Evolutionary conservation across 2,888 invertebrate genomes (phyloP), one percentile per base, ranked within the genome.

Genomic region (Lapara coniferarum): DNA sequence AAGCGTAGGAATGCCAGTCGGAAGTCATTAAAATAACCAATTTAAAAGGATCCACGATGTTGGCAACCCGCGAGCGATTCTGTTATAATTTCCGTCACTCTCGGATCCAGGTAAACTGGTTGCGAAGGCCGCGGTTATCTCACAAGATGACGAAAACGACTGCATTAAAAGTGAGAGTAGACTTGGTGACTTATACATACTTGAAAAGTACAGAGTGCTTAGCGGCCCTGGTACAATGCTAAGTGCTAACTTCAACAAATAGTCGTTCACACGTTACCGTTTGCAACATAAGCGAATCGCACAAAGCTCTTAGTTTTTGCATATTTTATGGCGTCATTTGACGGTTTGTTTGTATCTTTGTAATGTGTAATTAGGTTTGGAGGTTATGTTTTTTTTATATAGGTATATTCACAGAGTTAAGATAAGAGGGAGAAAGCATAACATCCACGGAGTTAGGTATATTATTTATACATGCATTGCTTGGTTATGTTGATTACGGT

Each of bases 121-220:
- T 71, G 69, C 69, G 71, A 77, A 82, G 84, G 84, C 83, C 83
- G 76, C 74, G 78, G 82, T 83, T 88, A 87, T 86, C 86, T 88
- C 82, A 81, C 79, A 76, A 78, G 78, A 84, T 88, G 85, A 85
- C 82, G 89, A 86, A 88, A 89, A 80, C 74, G 73, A 76, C 74
- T 74, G 71, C 73, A 77, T 73, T 68, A 72, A 76, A 81, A 81
- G 87, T 85, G 88, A 87, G 88, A 88, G 87, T 84, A 73, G 76
- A 73, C 75, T 73, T 70, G 71, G 69, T 70, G 69, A 69, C 58
- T 70, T 51, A 59, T 58, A 57, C 57, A 37, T 44, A 52, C 72
- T 53, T 57, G 53, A 30, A 16, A 16, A 68, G 12, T 30, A 58
- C 68, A 51, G 51, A 58, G 67, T 44, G 46, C 4, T 51, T 52